A percentile compares a stretch with the other conserved stretches of the same genome.
phyloP scores from a whole-genome alignment of 2,113 vertebrate genomes.

The Glaucidium brasilianum region DNA sequence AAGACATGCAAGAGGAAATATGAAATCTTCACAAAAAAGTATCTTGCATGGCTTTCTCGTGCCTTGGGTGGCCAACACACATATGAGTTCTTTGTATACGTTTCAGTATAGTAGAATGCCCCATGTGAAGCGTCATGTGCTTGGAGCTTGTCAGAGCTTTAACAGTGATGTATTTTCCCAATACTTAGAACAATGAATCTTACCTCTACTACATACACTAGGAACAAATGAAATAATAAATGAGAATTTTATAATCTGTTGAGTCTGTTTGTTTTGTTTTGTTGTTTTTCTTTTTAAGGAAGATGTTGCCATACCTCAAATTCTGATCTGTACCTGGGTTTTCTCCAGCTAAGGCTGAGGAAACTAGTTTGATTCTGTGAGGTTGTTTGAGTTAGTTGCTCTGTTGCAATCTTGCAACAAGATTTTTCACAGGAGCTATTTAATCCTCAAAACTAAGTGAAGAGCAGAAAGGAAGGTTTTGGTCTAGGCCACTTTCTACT shows the following conservation, averaged over 20 bases:
- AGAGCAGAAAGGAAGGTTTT: not conserved
- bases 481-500: not conserved
- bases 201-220: not conserved
- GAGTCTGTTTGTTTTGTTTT: not conserved
- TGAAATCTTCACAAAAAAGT: not conserved
- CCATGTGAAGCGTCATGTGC: rapidly evolving
- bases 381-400: not conserved
- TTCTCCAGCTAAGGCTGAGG: not conserved
- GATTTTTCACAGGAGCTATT: not conserved
- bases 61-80: not conserved
- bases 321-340: not conserved
- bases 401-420: not conserved
- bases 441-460: not conserved
- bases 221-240: not conserved
- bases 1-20: not conserved
- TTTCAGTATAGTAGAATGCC: not conserved
- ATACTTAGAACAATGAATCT: not conserved
- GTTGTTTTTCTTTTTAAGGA: not conserved
- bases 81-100: not conserved
- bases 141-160: not conserved
- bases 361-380: not conserved
- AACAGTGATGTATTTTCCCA: not conserved
- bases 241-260: not conserved
- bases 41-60: not conserved
- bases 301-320: not conserved